Percentiles rank a stretch among this genome's conserved stretches.
These are phyloP conservation scores for Euproctis similis DNA, from an alignment of 2,888 invertebrate species.

Conservation along the genomic window DNA sequence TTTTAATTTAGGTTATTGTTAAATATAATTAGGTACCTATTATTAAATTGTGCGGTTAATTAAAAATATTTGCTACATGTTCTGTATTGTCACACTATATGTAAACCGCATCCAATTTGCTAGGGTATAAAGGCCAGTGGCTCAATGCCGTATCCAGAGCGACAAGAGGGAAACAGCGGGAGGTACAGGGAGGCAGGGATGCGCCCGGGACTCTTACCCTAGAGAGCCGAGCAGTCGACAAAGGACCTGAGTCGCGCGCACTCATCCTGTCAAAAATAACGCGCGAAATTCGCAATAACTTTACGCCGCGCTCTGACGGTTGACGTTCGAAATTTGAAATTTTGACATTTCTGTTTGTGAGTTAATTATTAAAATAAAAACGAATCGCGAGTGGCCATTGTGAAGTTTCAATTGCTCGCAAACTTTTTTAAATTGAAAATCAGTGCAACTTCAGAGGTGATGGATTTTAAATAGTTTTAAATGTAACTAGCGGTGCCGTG, in stretches of 20 bases:
- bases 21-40: too few relatives aligned
- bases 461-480: too few relatives aligned
- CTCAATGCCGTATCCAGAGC: conserved; percentile 50
- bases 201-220: conserved; percentile 23
- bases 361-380: too few relatives aligned
- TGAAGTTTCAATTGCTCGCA: too few relatives aligned
- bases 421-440: too few relatives aligned
- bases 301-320: conserved; percentile 21
- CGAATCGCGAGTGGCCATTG: too few relatives aligned
- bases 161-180: conserved; percentile 29
- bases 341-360: too few relatives aligned
- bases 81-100: conserved; percentile 6
- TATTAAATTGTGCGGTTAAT: too few relatives aligned
- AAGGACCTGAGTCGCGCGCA: conserved; percentile 22
- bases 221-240: conserved; percentile 35
- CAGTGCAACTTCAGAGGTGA: too few relatives aligned
- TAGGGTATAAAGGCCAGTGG: conserved; percentile 22
- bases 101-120: conserved; percentile 46
- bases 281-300: conserved; percentile 30
- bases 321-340: conserved; percentile 12
- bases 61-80: too few relatives aligned
- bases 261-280: conserved; percentile 14
- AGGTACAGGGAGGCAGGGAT: conserved; percentile 20
- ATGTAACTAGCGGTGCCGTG: too few relatives aligned
- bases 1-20: too few relatives aligned